Evolutionary conservation across 1,140 invertebrate species (phyloP).

Genomic region (Pemphigus obesinymphae): DNA sequence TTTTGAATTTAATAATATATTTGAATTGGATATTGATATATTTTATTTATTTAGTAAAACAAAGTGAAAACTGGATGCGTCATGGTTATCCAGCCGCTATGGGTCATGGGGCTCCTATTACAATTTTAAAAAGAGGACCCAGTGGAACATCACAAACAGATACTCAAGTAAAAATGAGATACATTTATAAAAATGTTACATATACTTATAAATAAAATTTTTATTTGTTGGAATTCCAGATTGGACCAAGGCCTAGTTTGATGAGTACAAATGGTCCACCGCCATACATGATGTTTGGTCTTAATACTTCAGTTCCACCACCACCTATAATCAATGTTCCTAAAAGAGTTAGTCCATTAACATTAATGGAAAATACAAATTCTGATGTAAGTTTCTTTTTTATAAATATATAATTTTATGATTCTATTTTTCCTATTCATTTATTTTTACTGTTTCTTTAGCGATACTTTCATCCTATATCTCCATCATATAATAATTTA

Average conservation of each 20-base stretch:
- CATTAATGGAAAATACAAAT: conserved; percentile 12
- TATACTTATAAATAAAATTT: background rate
- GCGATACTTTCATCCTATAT: conserved; percentile 47
- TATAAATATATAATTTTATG: background rate
- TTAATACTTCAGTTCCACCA: conserved; percentile 44
- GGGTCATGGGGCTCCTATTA: conserved; percentile 9
- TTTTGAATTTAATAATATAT: background rate
- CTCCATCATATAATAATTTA: conserved; percentile 33
- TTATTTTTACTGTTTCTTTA: conserved; percentile 39
- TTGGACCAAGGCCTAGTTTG: conserved; percentile 14
- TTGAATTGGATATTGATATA: background rate
- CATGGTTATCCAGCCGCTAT: conserved; percentile 26
- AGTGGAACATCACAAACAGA: conserved; percentile 13
- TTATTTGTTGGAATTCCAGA: background rate
- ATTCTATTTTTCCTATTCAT: too few relatives aligned
- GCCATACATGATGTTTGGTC: conserved; percentile 38
- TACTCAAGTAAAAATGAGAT: background rate
- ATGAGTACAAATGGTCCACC: conserved; percentile 23
- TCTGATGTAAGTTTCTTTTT: conserved; percentile 7
- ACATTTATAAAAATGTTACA: background rate
- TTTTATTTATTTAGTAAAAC: conserved; percentile 4
- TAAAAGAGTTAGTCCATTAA: conserved; percentile 15
- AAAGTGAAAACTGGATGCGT: conserved; percentile 29
- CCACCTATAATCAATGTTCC: conserved; percentile 43
- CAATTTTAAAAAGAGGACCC: conserved; percentile 33